Evolutionary conservation across 2,797 vertebrate species (phyloP).

Genomic region (Sphenopsis melanotis): DNA sequence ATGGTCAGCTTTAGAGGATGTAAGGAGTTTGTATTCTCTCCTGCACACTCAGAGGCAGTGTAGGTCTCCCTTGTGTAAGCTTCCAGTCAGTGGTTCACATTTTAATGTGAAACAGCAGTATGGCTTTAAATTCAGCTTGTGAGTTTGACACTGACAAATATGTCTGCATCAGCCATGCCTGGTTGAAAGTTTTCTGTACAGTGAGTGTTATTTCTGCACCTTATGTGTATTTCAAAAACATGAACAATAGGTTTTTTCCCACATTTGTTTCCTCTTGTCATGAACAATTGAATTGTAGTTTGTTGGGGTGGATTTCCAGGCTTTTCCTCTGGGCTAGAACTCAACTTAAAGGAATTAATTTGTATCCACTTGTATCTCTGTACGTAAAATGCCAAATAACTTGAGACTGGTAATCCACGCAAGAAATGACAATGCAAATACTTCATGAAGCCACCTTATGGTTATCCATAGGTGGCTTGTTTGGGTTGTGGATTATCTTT

Average conservation of each 20-base stretch:
- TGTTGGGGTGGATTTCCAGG: background rate
- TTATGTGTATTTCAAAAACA: background rate
- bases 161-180: background rate
- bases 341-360: background rate
- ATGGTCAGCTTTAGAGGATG: background rate
- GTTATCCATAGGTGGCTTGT: background rate
- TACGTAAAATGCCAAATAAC: background rate
- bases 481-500: background rate
- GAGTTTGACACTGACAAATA: background rate
- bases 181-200: background rate
- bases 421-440: background rate
- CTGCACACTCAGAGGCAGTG: accelerated
- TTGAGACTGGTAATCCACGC: background rate
- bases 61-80: background rate
- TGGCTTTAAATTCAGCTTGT: background rate
- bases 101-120: background rate
- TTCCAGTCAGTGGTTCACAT: background rate
- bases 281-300: background rate
- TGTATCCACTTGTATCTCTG: background rate
- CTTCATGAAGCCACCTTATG: background rate
- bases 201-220: background rate
- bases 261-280: background rate
- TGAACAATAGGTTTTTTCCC: background rate
- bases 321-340: background rate
- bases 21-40: background rate